phyloP scores from a whole-genome alignment of 2,888 invertebrate genomes.

The Epinotia demarniana region DNA sequence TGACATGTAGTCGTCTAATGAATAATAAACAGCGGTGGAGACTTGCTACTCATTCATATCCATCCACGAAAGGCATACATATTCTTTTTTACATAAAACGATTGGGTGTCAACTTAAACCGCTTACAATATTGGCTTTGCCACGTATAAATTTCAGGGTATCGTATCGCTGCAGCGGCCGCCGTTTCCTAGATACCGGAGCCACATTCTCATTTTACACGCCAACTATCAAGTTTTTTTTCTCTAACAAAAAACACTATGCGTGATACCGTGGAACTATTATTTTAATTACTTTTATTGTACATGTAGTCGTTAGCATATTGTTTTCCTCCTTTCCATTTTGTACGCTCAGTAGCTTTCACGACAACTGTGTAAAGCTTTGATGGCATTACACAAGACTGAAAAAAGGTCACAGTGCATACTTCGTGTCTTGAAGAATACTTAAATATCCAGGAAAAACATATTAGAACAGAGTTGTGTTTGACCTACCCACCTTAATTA shows the following conservation, averaged over 20 bases:
- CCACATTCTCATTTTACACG: constrained; percentile 48
- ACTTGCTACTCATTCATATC: constrained; percentile 80
- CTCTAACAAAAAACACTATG: constrained; percentile 68
- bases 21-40: constrained; percentile 81
- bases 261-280: constrained; percentile 76
- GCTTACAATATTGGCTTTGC: constrained; percentile 64
- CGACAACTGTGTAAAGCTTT: constrained; percentile 59
- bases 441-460: no score
- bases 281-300: constrained; percentile 81
- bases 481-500: constrained; percentile 61
- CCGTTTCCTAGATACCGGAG: constrained; percentile 57
- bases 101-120: constrained; percentile 69
- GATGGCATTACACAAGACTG: constrained; percentile 50
- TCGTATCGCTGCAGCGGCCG: constrained; percentile 50
- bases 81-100: constrained; percentile 75
- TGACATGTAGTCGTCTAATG: constrained; percentile 81
- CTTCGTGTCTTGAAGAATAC: no score
- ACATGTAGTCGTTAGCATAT: constrained; percentile 69
- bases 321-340: constrained; percentile 57
- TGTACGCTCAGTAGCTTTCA: constrained; percentile 65
- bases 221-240: constrained; percentile 59
- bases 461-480: no score
- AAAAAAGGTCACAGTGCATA: no score
- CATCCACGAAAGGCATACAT: constrained; percentile 74
- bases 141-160: constrained; percentile 60